Evolutionary conservation across 2,113 vertebrate species (phyloP), one percentile per base, ranked within the genome.

Genomic region (Pollachius pollachius): DNA sequence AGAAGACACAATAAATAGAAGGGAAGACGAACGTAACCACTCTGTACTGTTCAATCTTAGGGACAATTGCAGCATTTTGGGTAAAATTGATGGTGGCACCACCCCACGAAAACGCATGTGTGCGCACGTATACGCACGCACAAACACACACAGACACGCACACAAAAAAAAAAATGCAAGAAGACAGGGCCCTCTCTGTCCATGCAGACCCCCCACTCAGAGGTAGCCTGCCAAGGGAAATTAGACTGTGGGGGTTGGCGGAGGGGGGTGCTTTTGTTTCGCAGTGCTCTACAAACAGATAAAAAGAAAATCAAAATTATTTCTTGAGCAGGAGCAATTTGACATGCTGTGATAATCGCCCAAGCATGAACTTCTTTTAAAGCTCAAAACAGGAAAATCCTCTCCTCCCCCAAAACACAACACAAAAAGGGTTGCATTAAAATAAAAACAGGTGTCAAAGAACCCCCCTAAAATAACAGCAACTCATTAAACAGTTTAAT

Each of bases 291-390:
- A 78, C 66, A 66, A 90, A 88, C 82, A 79, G 74, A 86, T 90
- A 89, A 94, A 93, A 94, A 82, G 91, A 95, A 94, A 96, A 94
- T 94, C 94, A 90, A 95, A 94, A 91, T 95, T 94, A 93, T 96
- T 96, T 95, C 87, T 95, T 93, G 93, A 92, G 90, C 91, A 91
- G 93, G 91, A 95, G 96, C 96, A 96, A 95, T 97, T 97, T 98
- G 94, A 94, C 97, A 95, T 95, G 96, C 96, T 98, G 97, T 95
- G 97, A 98, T 97, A 98, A 98, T 91, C 96, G 95, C 95, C 95
- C 94, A 93, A 95, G 94, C 94, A 96, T 94, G 97, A 98, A 95
- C 86, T 93, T 92, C 96, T 98, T 96, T 96, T 89, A 91, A 88
- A 87, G 89, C 81, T 85, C 87, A 91, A 87, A 96, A 98, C 98